Evolutionary conservation across 2,888 invertebrate genomes (phyloP), one percentile per base, ranked within the genome.

Genomic region (Asteroscopus sphinx): DNA sequence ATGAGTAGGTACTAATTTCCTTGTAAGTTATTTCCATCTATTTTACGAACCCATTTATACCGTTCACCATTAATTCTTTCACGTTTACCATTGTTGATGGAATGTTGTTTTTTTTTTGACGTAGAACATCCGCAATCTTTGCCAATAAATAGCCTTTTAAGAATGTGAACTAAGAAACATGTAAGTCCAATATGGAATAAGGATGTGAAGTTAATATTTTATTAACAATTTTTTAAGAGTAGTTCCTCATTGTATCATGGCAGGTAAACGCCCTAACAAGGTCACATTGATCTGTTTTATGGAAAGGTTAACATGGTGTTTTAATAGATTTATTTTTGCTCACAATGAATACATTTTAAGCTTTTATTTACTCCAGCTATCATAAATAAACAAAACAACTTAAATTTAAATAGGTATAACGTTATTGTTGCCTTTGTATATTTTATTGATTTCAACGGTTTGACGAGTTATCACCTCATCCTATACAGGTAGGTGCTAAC

Each of bases 261-360:
- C 46, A 41, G 72, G 72, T 72, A 71, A 72, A 73, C 26, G 72
- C 47, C 55, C 72, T 44, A 40, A 32, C 63, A 60, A 75, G 76
- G 72, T 67, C 75, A 71, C 37, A 17, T 49, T 66, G 41, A 51
- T 13, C 52, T 49, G 47, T 70, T 62, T 37, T 1, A 41, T 51
- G 41, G 41, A 65, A 66, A 70, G 37, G 53, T 54, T 46, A 41
- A 49, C 30, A 40, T 47, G 26, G 21, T 47, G 21, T 32, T 51
- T 35, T 21, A 32, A 26, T 15, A n/a, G 9, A 36, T 17, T 25
- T 26, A 16, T 37, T 37, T n/a, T 62, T 42, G 21, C 7, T 49
- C 8, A 45, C 28, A 6, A 51, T 17, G 11, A 28, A 9, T 28
- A 9, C 1, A 28, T 28, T 28, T 9, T 28, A 28, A 7, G 28